These are phyloP conservation scores for Macrochelys suwanniensis DNA, from an alignment of 2,797 vertebrate genomes.

Conservation along the genomic window DNA sequence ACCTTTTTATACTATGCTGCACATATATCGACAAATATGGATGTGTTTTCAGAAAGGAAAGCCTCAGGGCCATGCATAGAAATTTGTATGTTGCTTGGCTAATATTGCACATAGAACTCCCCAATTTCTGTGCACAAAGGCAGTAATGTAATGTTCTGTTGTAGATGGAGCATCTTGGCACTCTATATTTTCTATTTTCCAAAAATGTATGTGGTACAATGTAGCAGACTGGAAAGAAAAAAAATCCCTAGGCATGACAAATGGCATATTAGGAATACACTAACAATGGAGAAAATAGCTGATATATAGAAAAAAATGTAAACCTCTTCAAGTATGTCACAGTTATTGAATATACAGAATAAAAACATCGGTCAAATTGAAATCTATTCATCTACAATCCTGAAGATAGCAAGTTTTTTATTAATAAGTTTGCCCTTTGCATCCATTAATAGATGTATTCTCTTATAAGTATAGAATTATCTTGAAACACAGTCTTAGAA, in stretches of 20 bases:
- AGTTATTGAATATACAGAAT: background rate
- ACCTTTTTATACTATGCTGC: background rate
- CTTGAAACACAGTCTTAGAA: background rate
- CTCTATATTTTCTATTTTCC: background rate
- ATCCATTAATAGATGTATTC: background rate
- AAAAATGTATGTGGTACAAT: background rate
- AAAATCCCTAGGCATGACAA: background rate
- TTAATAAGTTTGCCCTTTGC: background rate
- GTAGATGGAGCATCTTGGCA: background rate
- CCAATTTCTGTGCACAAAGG: background rate
- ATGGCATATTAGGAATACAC: background rate
- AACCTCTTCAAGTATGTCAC: background rate
- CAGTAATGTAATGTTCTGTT: background rate
- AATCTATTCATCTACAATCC: background rate
- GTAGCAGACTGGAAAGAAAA: background rate
- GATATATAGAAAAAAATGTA: background rate
- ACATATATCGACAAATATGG: background rate
- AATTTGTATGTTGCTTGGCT: background rate
- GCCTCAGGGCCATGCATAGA: background rate
- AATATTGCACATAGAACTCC: background rate
- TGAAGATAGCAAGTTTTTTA: constrained; percentile 1
- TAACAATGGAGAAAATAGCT: background rate
- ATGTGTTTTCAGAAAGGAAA: background rate
- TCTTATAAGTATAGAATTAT: background rate
- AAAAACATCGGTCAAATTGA: constrained; percentile 39